phyloP scores from a whole-genome alignment of 2,113 vertebrate species.

The Paracanthobrama guichenoti region DNA sequence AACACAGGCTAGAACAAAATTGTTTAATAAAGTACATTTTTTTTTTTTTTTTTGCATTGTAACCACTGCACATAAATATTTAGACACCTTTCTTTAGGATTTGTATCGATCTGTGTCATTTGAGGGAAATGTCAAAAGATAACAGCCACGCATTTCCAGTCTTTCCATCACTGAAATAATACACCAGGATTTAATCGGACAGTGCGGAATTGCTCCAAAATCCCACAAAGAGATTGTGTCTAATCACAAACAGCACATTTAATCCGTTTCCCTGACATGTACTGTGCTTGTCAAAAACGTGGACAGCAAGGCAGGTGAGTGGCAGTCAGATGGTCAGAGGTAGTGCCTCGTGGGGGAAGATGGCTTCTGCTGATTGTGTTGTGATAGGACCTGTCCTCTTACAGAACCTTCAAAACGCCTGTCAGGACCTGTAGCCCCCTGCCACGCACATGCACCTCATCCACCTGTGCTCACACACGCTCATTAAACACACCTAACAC shows the following conservation, averaged over 20 bases:
- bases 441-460: neutral
- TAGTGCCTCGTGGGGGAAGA: slow-evolving; percentile 3
- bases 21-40: too few relatives aligned
- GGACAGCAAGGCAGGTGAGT: slow-evolving; percentile 1
- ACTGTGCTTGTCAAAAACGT: neutral
- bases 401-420: slow-evolving; percentile 17
- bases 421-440: neutral
- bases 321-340: slow-evolving; percentile 20
- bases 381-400: slow-evolving; percentile 11
- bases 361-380: slow-evolving; percentile 9
- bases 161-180: slow-evolving; percentile 13
- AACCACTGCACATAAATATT: neutral
- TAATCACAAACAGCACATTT: slow-evolving; percentile 8
- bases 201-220: neutral
- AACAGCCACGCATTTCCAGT: neutral
- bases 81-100: neutral
- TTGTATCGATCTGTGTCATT: neutral
- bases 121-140: neutral
- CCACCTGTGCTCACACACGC: neutral
- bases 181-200: neutral
- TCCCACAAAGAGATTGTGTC: neutral
- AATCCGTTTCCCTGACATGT: neutral
- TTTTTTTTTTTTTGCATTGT: neutral
- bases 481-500: neutral
- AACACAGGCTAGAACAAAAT: too few relatives aligned